These are phyloP conservation scores for Uloborus plumipes DNA, from an alignment of 2,888 invertebrate species.

Conservation along the genomic window DNA sequence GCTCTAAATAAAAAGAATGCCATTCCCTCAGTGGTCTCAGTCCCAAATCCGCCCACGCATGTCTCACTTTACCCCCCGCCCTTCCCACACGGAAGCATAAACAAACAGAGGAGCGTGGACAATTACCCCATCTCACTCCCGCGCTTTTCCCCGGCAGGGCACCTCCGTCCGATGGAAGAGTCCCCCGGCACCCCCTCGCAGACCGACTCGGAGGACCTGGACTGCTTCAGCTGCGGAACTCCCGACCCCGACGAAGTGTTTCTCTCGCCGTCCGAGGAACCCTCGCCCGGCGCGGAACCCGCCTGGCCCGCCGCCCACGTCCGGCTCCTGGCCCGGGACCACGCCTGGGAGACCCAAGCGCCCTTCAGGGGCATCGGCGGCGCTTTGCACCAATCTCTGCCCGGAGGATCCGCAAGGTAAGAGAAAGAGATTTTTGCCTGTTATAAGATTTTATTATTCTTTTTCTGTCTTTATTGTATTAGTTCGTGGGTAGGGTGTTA, in stretches of 20 bases:
- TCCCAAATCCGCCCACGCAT: no score
- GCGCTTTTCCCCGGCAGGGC: no score
- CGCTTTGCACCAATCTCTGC: not conserved
- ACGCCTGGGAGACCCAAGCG: constrained; percentile 7
- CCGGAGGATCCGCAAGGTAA: constrained; percentile 9
- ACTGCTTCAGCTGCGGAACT: constrained; percentile 43
- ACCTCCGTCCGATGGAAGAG: constrained; percentile 20
- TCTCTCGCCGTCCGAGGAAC: constrained; percentile 41
- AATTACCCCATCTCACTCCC: no score
- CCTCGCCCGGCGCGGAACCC: not conserved
- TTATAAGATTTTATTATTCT: no score
- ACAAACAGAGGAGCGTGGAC: no score
- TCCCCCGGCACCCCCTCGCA: constrained; percentile 22
- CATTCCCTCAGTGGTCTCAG: no score
- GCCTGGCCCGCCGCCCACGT: not conserved
- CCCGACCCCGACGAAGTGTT: constrained; percentile 42
- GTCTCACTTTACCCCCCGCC: no score
- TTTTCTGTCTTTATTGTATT: no score
- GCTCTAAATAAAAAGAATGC: no score
- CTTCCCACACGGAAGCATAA: no score
- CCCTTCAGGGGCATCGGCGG: not conserved
- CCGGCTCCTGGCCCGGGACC: not conserved
- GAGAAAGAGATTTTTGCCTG: no score
- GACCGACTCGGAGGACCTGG: constrained; percentile 50
- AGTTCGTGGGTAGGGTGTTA: no score